phyloP scores from a whole-genome alignment of 2,113 vertebrate genomes.

The Podarcis cretensis region DNA sequence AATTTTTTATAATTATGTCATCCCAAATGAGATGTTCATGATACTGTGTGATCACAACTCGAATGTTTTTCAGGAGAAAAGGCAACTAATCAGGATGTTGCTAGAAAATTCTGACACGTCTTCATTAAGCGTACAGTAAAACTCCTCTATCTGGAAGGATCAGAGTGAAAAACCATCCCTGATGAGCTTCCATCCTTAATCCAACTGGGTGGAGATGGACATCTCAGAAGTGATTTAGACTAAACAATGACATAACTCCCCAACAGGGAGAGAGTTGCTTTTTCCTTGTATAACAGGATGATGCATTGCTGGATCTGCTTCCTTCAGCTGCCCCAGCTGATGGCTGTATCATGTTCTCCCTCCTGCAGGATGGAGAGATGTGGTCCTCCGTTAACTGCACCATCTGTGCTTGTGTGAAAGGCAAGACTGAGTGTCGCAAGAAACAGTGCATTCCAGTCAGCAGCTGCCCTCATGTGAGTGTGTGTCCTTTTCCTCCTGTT shows the following conservation, averaged over 20 bases:
- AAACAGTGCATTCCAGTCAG: constrained; percentile 92
- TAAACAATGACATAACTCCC: constrained; percentile 47
- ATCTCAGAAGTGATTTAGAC: constrained; percentile 55
- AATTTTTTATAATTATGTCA: constrained; percentile 57
- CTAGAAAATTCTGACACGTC: constrained; percentile 35
- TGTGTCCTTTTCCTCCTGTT: not conserved
- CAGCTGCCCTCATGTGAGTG: constrained; percentile 93
- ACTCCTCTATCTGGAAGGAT: constrained; percentile 11
- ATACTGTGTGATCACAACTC: constrained; percentile 30
- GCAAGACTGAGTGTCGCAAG: constrained; percentile 88
- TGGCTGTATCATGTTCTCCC: constrained; percentile 56
- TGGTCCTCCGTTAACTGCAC: constrained; percentile 97
- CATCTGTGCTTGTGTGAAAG: constrained; percentile 92
- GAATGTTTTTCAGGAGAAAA: not conserved
- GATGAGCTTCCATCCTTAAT: constrained; percentile 39
- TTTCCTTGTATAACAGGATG: constrained; percentile 36
- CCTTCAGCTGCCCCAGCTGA: constrained; percentile 54
- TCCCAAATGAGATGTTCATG: constrained; percentile 42
- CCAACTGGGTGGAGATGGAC: constrained; percentile 3
- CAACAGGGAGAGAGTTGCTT: constrained; percentile 37
- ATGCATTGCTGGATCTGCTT: constrained; percentile 54
- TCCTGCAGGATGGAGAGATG: constrained; percentile 92
- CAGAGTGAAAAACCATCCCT: constrained; percentile 33
- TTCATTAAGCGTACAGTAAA: constrained; percentile 38
- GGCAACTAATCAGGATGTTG: constrained; percentile 1